These are phyloP conservation scores for Morus bassanus DNA, from an alignment of 2,797 vertebrate species.

Conservation along the genomic window DNA sequence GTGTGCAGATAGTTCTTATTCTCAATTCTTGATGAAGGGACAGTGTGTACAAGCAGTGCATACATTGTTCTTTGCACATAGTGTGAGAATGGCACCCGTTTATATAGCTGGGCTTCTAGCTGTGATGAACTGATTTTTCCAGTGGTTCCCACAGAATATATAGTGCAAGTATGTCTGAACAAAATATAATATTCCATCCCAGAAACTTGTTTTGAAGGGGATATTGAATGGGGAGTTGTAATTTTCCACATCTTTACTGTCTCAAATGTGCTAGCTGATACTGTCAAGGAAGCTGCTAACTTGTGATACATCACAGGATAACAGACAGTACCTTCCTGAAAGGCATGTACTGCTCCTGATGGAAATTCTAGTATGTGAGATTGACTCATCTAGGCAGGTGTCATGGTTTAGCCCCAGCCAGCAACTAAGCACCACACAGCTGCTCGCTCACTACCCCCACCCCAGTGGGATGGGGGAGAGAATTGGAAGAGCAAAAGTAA, in stretches of 20 bases:
- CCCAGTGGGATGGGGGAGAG: too few species aligned
- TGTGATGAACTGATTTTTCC: neutral
- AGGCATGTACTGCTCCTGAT: neutral
- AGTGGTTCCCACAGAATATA: neutral
- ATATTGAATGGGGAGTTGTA: neutral
- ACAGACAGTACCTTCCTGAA: neutral
- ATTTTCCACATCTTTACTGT: neutral
- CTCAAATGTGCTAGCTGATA: neutral
- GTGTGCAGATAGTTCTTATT: neutral
- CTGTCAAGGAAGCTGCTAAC: neutral
- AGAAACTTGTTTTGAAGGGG: neutral
- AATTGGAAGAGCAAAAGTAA: too few species aligned
- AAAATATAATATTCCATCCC: neutral
- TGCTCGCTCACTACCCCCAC: too few species aligned
- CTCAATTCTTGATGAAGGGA: neutral
- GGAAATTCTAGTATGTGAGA: neutral
- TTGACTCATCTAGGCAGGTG: neutral
- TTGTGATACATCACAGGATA: neutral
- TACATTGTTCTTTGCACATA: neutral
- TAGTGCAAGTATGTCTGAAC: neutral
- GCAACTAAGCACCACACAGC: too few species aligned
- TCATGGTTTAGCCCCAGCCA: too few species aligned
- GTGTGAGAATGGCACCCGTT: neutral
- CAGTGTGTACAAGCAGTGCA: accelerated
- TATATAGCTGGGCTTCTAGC: neutral